Conservation (phyloP, 2,113 vertebrate genomes). For the Cololabis saira region DNA sequence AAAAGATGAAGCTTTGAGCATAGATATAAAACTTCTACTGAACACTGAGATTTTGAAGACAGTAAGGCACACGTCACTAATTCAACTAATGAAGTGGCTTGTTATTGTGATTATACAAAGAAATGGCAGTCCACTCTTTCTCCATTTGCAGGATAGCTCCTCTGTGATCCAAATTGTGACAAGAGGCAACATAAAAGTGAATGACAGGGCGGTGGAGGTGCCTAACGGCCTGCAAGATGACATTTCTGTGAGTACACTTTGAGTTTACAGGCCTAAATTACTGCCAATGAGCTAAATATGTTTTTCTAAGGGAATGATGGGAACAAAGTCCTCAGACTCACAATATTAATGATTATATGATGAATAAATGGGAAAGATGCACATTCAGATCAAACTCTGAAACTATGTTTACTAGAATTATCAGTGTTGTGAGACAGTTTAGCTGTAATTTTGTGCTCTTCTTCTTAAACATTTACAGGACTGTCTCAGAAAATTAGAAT, state of each 20-base stretch:
- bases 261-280: neutral
- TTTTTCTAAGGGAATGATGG: too few relatives aligned
- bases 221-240: slow-evolving; percentile 88
- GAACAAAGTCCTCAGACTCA: neutral
- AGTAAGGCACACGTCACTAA: slow-evolving; percentile 70
- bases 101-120: neutral
- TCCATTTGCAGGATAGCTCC: slow-evolving; percentile 88
- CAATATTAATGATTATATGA: too few relatives aligned
- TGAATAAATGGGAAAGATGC: neutral
- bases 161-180: slow-evolving; percentile 97
- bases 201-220: slow-evolving; percentile 86
- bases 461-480: too few relatives aligned
- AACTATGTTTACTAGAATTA: neutral
- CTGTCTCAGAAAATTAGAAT: too few relatives aligned
- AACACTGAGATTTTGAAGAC: slow-evolving; percentile 97
- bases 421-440: neutral
- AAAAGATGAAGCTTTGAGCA: slow-evolving; percentile 89
- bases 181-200: slow-evolving; percentile 84
- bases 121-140: neutral
- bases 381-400: neutral
- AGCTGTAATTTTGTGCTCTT: too few relatives aligned
- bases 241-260: slow-evolving; percentile 85
- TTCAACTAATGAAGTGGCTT: neutral
- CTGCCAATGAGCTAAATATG: neutral
- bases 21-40: slow-evolving; percentile 90